These are phyloP conservation scores for Misgurnus anguillicaudatus DNA, from an alignment of 2,113 vertebrate species.

Conservation along the genomic window DNA sequence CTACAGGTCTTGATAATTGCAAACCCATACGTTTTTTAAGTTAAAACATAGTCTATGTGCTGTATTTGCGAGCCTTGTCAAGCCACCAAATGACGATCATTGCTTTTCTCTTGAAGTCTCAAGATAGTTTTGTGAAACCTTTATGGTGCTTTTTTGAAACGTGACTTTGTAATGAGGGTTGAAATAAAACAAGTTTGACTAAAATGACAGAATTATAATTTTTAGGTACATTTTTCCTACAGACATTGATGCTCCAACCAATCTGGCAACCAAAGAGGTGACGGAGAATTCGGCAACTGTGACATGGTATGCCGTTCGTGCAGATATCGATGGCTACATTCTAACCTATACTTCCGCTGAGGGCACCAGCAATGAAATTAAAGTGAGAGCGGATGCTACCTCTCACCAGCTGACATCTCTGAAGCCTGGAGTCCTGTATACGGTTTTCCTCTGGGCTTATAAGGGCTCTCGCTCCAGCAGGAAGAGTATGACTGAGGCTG, in stretches of 20 bases:
- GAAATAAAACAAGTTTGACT: too few relatives aligned
- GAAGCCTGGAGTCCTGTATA: conserved; percentile 79
- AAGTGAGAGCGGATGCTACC: conserved; percentile 70
- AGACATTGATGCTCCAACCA: conserved; percentile 73
- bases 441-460: conserved; percentile 76
- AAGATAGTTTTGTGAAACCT: too few relatives aligned
- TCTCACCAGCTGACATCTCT: conserved; percentile 71
- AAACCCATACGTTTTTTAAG: background rate
- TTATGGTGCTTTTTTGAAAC: too few relatives aligned
- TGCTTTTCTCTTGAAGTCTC: too few relatives aligned
- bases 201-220: too few relatives aligned
- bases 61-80: too few relatives aligned
- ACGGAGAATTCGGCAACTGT: conserved; percentile 76
- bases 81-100: too few relatives aligned
- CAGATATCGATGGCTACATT: conserved; percentile 77
- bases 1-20: conserved; percentile 22
- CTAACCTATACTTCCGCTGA: conserved; percentile 75
- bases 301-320: conserved; percentile 75
- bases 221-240: background rate
- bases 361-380: conserved; percentile 71
- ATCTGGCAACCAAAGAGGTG: conserved; percentile 67
- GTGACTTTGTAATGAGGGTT: too few relatives aligned
- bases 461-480: conserved; percentile 74
- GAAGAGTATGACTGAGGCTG: conserved; percentile 68
- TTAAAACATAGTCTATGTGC: too few relatives aligned